These are phyloP conservation scores for Python bivittatus DNA, from an alignment of 2,113 vertebrate species.

Conservation along the genomic window DNA sequence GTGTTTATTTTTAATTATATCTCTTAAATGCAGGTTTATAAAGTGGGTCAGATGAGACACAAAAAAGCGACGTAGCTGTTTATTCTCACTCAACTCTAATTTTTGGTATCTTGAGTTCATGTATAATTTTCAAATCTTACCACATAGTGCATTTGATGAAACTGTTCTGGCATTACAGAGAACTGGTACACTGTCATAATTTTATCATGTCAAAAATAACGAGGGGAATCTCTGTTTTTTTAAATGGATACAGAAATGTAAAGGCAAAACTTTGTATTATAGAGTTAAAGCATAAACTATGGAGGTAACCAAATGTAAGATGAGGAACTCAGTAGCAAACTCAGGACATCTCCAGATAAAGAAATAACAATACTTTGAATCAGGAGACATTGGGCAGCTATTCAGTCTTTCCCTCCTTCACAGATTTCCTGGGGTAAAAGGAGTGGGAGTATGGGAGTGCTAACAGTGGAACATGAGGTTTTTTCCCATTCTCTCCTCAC, in stretches of 20 bases:
- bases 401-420: neutral
- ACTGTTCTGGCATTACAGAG: neutral
- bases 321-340: neutral
- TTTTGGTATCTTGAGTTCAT: neutral
- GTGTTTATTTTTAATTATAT: neutral
- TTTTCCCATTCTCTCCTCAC: neutral
- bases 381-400: neutral
- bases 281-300: neutral
- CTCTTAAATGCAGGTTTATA: neutral
- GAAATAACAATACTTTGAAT: neutral
- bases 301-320: neutral
- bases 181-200: neutral
- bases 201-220: neutral
- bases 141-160: slow-evolving; percentile 8
- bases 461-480: too few species aligned
- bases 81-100: neutral
- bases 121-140: neutral
- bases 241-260: neutral
- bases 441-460: too few species aligned
- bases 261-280: neutral
- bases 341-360: neutral
- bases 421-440: neutral
- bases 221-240: neutral
- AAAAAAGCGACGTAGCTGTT: neutral
- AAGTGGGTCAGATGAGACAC: too few species aligned